Evolutionary conservation across 1,140 invertebrate genomes (phyloP), one percentile per base, ranked within the genome.

Genomic region (Archivesica marissinica): DNA sequence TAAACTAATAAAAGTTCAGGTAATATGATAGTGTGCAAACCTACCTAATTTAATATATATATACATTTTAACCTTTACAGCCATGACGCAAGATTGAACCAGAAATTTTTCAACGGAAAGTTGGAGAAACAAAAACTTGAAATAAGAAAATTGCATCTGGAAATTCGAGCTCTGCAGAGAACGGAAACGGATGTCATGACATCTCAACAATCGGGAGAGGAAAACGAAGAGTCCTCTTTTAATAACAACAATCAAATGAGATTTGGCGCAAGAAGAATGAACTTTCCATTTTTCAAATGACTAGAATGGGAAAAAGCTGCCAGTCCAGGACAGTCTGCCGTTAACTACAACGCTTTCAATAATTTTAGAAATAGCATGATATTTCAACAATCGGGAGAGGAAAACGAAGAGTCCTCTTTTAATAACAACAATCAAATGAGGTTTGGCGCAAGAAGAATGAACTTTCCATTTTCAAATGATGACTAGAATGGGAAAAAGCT

Each of bases 101-200:
- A 72, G 23, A 20, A 72, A 50, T 47, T 52, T 25, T 33, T 28
- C 17, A 15, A 41, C 4, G 28, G 28, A 33, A 28, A 44, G 13
- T 15, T 47, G 2, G 23, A 50, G 35, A 50, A 20, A 17, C 68
- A 72, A 50, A 6, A 47, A 20, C 25, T 72, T 4, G 68, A 72
- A 44, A 72, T 72, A 72, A 23, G 9, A 50, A 72, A 72, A 23
- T 17, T 72, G 2, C 38, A 44, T 1, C 25, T 72, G 30, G 68
- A 72, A 50, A 72, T 72, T 17, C 39, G 68, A 72, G 68, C 41
- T 30, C 41, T 72, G 15, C 68, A 50, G 33, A n/a, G 68, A 20
- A 33, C 28, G 9, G 68, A 72, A 28, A 47, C 38, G 59, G 30
- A 2, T 3, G n/a, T 0, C 17, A 59, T 59, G 54, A 2, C 1